Base-by-base conservation (phyloP, 1,140 invertebrate genomes). In the Lanistes nyassanus region DNA sequence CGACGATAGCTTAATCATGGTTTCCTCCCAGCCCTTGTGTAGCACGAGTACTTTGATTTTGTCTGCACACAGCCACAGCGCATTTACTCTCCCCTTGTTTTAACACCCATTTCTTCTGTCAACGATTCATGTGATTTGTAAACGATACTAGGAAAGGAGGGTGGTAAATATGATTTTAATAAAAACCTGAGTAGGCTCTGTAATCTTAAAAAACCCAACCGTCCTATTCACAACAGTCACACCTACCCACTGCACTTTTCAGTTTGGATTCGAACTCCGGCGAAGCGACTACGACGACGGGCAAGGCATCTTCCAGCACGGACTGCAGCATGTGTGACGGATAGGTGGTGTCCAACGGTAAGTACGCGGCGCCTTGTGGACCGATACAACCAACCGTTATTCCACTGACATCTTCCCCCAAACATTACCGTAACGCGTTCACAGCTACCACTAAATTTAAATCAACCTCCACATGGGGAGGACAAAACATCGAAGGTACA, bases 271-370 rank as follows among this genome's bases (percentile, higher is more conserved):
- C 75, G 23, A 88, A 77, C n/a, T 85, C 83, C 47, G 78, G 62
- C 3, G 79, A 80, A 2, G 88, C 85, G 23, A 88, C 74, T 11
- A 90, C 79, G 51, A 83, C 85, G 4, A 83, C 78, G 9, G 90
- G 90, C 21, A 82, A 55, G 5, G 89, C 86, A 77, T 90, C 90
- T 56, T 84, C 80, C 9, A 90, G 75, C n/a, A 90, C 86, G 19
- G 84, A 83, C 31, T 85, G 77, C 4, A 90, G 76, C 68, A 90
- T 76, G n/a, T 80, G 68, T 9, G 82, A 62, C 21, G 91, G 91
- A 76, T 91, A 91, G 1, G 89, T 87, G 37, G 91, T 85, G 80
- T 91, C 91, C 9, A 91, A 70, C 0, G 90, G 90, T 19, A 91
- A 70, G 81, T 91, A 91, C 13, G 89, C 90, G 9, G 85, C 88